Evolutionary conservation across 92 coral and sea anemone species (phyloP).

Genomic region (Virgularia gustaviana): DNA sequence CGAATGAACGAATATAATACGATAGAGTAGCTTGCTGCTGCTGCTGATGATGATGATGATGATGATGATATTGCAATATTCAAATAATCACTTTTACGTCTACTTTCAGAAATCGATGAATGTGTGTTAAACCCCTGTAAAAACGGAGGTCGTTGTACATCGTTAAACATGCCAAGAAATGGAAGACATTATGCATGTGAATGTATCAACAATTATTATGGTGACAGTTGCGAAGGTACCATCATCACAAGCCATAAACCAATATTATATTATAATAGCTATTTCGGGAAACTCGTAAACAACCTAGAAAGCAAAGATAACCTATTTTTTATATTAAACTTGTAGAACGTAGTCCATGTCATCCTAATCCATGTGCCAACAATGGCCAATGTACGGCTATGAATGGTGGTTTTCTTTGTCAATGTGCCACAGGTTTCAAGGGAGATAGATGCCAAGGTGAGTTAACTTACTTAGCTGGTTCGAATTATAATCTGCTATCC

Average conservation of each 20-base stretch:
- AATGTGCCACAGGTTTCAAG: constrained; percentile 81
- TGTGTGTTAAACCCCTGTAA: constrained; percentile 15
- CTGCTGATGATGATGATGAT: no score
- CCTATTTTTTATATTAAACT: not conserved
- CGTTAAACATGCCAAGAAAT: not conserved
- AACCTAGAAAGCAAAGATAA: not conserved
- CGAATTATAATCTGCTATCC: no score
- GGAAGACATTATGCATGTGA: constrained; percentile 14
- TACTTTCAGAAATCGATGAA: constrained; percentile 14
- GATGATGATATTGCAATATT: no score
- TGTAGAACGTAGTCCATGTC: constrained; percentile 81
- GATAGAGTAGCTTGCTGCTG: no score
- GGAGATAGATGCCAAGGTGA: constrained; percentile 81
- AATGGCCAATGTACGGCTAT: constrained; percentile 78
- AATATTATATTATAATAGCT: not conserved
- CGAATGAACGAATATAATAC: no score
- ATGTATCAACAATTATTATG: constrained; percentile 27
- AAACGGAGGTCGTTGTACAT: constrained; percentile 28
- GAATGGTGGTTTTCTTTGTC: constrained; percentile 90
- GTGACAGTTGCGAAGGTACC: constrained; percentile 38
- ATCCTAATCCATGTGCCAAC: constrained; percentile 88
- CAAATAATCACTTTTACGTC: no score
- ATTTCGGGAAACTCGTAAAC: not conserved
- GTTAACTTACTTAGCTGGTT: no score
- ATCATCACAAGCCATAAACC: no score